Evolutionary conservation across 2,888 invertebrate species (phyloP).

Genomic region (Megalurothrips usitatus): DNA sequence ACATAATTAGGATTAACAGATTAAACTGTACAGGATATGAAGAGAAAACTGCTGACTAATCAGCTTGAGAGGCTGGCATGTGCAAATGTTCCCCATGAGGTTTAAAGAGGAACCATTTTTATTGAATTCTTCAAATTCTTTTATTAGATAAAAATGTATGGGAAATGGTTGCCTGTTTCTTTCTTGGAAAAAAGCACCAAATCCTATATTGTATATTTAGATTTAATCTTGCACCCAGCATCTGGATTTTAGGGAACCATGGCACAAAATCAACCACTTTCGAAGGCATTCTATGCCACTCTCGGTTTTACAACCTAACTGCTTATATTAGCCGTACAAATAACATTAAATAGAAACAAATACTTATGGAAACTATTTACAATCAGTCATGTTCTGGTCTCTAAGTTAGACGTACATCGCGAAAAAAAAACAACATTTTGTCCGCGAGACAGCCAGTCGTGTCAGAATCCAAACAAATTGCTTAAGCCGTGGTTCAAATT

Average conservation of each 20-base stretch:
- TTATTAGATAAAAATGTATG: too few relatives aligned
- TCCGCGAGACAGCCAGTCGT: not conserved
- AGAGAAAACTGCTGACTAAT: not conserved
- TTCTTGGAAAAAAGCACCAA: too few relatives aligned
- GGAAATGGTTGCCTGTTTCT: too few relatives aligned
- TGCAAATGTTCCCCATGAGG: not conserved
- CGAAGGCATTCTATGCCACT: too few relatives aligned
- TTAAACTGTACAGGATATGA: not conserved
- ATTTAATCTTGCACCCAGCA: too few relatives aligned
- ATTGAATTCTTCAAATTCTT: not conserved
- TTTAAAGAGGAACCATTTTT: not conserved
- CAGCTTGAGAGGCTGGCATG: not conserved
- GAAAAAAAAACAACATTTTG: not conserved
- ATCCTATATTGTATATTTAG: too few relatives aligned
- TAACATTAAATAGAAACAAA: not conserved
- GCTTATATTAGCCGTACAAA: not conserved
- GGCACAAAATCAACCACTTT: too few relatives aligned
- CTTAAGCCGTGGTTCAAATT: not conserved
- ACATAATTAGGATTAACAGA: not conserved
- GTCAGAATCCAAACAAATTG: not conserved
- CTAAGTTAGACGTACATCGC: not conserved
- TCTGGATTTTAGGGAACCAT: too few relatives aligned
- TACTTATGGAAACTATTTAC: not conserved
- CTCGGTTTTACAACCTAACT: not conserved
- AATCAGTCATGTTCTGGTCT: constrained; percentile 11